Evolutionary conservation across 2,113 vertebrate genomes (phyloP).

Genomic region (Triplophysa dalaica): DNA sequence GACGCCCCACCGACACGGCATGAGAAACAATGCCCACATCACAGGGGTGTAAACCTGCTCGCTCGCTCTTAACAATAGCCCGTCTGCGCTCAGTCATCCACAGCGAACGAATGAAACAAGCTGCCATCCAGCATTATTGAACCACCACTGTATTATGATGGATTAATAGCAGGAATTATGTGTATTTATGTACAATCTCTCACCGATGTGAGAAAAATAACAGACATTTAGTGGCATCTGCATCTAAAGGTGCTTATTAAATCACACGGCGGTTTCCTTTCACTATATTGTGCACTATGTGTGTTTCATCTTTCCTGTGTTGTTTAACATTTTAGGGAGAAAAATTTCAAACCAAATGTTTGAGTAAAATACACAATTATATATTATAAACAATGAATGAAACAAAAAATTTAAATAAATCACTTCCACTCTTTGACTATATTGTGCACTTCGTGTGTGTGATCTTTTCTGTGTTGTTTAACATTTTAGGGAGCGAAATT

Average conservation of each 20-base stretch:
- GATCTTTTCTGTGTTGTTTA: too few relatives aligned
- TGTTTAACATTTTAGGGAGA: too few relatives aligned
- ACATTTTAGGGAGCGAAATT: too few relatives aligned
- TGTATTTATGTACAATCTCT: conserved; percentile 34
- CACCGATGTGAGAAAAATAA: conserved; percentile 32
- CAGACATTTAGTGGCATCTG: conserved; percentile 10
- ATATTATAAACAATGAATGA: too few relatives aligned
- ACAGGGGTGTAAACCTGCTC: conserved; percentile 33
- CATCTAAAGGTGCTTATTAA: conserved; percentile 38
- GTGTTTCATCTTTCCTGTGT: too few relatives aligned
- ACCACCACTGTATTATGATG: conserved; percentile 29
- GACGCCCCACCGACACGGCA: conserved; percentile 29
- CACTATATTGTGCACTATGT: not conserved
- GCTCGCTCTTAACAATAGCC: conserved; percentile 42
- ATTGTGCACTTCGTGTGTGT: not conserved
- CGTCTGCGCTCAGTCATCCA: conserved; percentile 21
- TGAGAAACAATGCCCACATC: conserved; percentile 45
- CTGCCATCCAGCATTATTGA: not conserved
- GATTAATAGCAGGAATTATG: conserved; percentile 43
- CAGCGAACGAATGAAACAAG: conserved; percentile 3
- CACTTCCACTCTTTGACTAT: not conserved
- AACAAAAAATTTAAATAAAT: too few relatives aligned
- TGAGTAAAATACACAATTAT: too few relatives aligned
- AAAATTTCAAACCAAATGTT: too few relatives aligned
- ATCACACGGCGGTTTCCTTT: not conserved